Evolutionary conservation across 2,888 invertebrate genomes (phyloP), one percentile per base, ranked within the genome.

Genomic region (Hydraecia micacea): DNA sequence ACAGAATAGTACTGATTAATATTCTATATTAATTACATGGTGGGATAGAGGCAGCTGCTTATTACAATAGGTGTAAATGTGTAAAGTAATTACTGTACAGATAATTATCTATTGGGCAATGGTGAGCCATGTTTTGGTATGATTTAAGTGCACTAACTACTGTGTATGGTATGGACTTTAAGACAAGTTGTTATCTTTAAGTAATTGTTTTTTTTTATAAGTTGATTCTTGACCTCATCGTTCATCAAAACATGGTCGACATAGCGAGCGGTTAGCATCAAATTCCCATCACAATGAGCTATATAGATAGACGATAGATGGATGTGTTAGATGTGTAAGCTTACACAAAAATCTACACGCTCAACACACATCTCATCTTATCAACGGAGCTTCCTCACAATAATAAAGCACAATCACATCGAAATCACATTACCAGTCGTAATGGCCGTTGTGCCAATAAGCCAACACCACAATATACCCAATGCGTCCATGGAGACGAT

Each of bases 21-120:
- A 81, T 74, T 58, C 58, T 79, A 81, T 83, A 84, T 87, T 88
- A 87, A 86, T 88, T 86, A 88, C 77, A 82, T 58, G 46, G 65
- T 80, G 79, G 60, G 65, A 58, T 66, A 69, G 11, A 67, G 25
- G 46, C 88, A 88, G 88, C 83, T 88, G 88, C 80, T 71, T 67
- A 68, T 82, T 86, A 86, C 73, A 71, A 77, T 69, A 79, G 78
- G 87, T 89, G 89, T 88, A 87, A 89, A 88, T 73, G 83, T 77
- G 81, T 89, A 79, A 83, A 81, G 68, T 84, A 81, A 86, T 86
- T 75, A 83, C 63, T 60, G 42, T 67, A n/a, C 7, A 28, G 21
- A 11, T 46, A 73, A 73, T 81, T 60, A 70, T 78, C 70, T 80
- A 74, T 73, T 70, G 55, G 15, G 32, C 83, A 60, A 82, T 60